Evolutionary conservation across 2,797 vertebrate genomes (phyloP), one percentile per base, ranked within the genome.

Genomic region (Limosa lapponica): DNA sequence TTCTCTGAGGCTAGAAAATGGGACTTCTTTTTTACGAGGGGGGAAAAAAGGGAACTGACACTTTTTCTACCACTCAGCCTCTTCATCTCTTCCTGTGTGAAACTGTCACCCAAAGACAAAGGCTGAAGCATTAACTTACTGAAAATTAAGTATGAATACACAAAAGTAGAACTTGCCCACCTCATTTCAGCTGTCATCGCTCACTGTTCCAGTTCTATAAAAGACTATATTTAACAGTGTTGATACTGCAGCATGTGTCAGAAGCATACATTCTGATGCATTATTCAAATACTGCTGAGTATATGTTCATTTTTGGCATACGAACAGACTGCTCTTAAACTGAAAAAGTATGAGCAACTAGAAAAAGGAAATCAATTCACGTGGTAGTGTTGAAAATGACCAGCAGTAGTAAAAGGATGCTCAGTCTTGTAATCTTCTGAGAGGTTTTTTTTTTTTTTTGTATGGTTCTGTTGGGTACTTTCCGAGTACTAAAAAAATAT

Each of bases 191-290:
- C 91, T 97, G 96, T 96, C 96, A 95, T 95, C 93, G 59, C 94
- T 96, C 81, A 39, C 91, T 95, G 92, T 93, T 96, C 95, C 67
- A 90, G 87, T 94, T 97, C 93, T 88, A 69, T 96, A 89, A 93
- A 95, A 94, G 94, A 93, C 89, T 94, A 93, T 90, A 96, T 97
- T 96, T 96, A 95, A 97, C 95, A 74, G 82, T 95, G 94, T 95
- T 97, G 96, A 93, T 96, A 89, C 95, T 96, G 94, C 93, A 96
- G 94, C 83, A 84, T 96, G 92, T 96, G 93, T 96, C 94, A 96
- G 90, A 95, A 94, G 93, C 92, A 92, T 94, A 93, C 72, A 94
- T 94, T 97, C 91, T 96, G 91, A 96, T 96, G 94, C 92, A 97
- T 94, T 96, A 95, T 97, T 96, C 94, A 96, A 90, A 80, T 96